Evolutionary conservation across 2,888 invertebrate genomes (phyloP), one percentile per base, ranked within the genome.

Genomic region (Brachyopa scutellaris): DNA sequence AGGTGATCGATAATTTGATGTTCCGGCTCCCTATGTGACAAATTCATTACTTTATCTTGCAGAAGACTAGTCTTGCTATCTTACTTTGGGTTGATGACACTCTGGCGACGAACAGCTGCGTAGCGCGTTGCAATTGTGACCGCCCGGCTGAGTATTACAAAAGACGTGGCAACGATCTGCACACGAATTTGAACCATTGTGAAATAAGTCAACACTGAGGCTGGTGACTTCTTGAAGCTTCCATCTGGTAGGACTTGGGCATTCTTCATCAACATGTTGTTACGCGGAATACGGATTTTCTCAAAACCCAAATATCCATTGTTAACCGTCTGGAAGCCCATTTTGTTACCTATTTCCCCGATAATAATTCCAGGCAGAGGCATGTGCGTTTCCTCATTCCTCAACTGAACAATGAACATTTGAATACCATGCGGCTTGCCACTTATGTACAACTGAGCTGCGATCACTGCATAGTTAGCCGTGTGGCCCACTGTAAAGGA

Each of bases 341-440:
- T 92, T 90, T 98, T 98, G 69, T 95, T 95, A 2, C 98, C 98
- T 85, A 99, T 98, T 91, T 98, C 98, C 7, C 98, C 98, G 49
- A 98, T 93, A 88, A 95, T 95, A 79, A 98, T 95, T 87, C 97
- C 97, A 2, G 94, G 93, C 78, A 98, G 88, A 0, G 97, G 97
- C 90, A 94, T 92, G 88, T 98, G 97, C 0, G 97, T 97, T 42
- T 96, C 94, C 88, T 96, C 94, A 88, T 97, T 96, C 57, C 99
- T 92, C n/a, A 98, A 91, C 87, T 97, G 98, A 0, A 98, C 97
- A 72, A 98, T 93, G 90, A 99, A 99, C 4, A 97, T 94, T 90
- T 98, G 98, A 80, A 97, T 95, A 13, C 99, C 99, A 89, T 95
- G 93, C 86, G 94, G 94, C 88, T 94, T 91, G 2, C 95, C 95